Evolutionary conservation across 2,113 vertebrate genomes (phyloP).

Genomic region (Mesembrinibis cayennensis): DNA sequence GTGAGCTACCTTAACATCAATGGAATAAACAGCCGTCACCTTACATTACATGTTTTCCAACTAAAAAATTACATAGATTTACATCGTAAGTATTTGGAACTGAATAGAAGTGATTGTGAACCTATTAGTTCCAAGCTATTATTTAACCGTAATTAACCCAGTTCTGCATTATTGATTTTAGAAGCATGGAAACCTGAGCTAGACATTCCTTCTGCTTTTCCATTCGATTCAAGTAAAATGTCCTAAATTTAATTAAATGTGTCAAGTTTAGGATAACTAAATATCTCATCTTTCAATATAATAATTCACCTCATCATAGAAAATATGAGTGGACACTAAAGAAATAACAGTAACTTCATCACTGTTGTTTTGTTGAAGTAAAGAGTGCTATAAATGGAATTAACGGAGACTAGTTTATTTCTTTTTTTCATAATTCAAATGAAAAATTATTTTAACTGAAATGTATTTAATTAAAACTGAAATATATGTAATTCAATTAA

Average conservation of each 20-base stretch:
- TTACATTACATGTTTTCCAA: not conserved
- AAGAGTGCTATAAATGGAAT: not conserved
- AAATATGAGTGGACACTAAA: not conserved
- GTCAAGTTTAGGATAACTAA: not conserved
- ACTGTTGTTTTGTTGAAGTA: not conserved
- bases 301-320: not conserved
- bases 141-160: not conserved
- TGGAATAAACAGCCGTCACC: not conserved
- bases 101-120: not conserved
- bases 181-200: not conserved
- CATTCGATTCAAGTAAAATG: not conserved
- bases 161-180: not conserved
- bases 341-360: not conserved
- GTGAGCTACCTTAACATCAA: not conserved
- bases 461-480: not conserved
- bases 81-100: not conserved
- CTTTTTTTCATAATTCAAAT: not conserved
- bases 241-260: not conserved
- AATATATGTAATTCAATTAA: not conserved
- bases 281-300: not conserved
- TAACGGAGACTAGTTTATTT: not conserved
- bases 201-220: not conserved
- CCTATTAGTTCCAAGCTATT: not conserved
- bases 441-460: conserved; percentile 23
- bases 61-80: not conserved